These are phyloP conservation scores for Heliconius cydno DNA, from an alignment of 2,888 invertebrate genomes.

Conservation along the genomic window DNA sequence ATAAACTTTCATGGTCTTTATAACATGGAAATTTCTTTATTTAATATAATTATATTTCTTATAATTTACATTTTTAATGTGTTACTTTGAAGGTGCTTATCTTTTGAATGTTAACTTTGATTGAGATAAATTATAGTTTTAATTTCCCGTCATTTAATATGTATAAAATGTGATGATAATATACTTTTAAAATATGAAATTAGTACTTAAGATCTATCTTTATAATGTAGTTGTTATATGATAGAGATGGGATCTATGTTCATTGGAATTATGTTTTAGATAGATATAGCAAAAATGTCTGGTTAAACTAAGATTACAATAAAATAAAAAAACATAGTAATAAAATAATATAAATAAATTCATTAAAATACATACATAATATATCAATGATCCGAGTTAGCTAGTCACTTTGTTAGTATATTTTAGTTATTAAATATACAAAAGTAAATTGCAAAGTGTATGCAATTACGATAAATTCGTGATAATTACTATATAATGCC, in stretches of 20 bases:
- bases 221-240: too few species aligned
- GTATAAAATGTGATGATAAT: too few species aligned
- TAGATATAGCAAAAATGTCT: not conserved
- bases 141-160: not conserved
- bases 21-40: not conserved
- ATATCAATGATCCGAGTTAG: not conserved
- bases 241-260: too few species aligned
- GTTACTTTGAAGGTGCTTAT: not conserved
- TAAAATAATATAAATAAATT: not conserved
- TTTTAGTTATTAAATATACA: not conserved
- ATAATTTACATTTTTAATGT: slow-evolving; percentile 1
- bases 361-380: not conserved
- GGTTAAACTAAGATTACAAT: too few species aligned
- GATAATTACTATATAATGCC: not conserved
- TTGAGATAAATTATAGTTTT: not conserved
- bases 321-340: not conserved
- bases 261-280: too few species aligned
- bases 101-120: slow-evolving; percentile 13
- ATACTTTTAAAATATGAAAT: not conserved
- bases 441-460: not conserved
- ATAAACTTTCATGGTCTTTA: slow-evolving; percentile 16
- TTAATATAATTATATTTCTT: not conserved
- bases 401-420: too few species aligned
- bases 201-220: not conserved
- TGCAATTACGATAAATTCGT: not conserved